Conservation (phyloP, 2,888 invertebrate species). For the Cistogaster globosa region DNA sequence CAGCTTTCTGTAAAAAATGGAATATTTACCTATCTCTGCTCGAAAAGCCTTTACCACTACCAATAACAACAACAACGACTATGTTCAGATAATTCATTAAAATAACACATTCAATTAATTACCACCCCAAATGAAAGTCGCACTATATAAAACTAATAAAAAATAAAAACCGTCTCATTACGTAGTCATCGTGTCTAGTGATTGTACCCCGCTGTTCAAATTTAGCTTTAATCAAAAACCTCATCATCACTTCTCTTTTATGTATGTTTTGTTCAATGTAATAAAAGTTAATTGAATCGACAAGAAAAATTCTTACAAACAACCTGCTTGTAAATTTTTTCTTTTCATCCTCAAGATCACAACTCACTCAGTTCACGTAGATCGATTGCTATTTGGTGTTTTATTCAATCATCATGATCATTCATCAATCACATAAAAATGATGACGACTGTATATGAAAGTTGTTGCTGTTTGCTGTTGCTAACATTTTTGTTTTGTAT, state of each 20-base stretch:
- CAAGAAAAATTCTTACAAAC: conserved; percentile 33
- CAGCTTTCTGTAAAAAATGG: too few species aligned
- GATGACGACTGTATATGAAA: conserved; percentile 38
- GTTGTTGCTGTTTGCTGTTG: neutral
- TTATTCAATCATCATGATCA: conserved; percentile 54
- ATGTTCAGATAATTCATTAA: too few species aligned
- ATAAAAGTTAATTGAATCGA: conserved; percentile 46
- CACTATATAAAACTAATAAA: conserved; percentile 40
- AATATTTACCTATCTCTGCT: too few species aligned
- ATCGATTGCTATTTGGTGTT: conserved; percentile 22
- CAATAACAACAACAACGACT: too few species aligned
- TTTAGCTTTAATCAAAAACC: conserved; percentile 25
- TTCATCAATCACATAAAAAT: conserved; percentile 63
- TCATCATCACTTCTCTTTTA: conserved; percentile 8
- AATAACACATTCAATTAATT: neutral
- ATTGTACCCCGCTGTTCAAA: conserved; percentile 58
- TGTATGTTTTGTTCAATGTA: conserved; percentile 36
- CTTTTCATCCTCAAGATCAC: neutral
- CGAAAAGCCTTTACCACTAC: too few species aligned
- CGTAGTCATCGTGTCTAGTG: conserved; percentile 66
- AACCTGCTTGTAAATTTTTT: conserved; percentile 44
- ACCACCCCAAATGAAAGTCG: conserved; percentile 36
- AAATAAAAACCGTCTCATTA: conserved; percentile 59
- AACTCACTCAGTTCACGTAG: conserved; percentile 31
- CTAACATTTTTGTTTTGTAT: conserved; percentile 14